Base-by-base conservation (phyloP, 2,797 vertebrate genomes). In the Hephaestus fuliginosus region DNA sequence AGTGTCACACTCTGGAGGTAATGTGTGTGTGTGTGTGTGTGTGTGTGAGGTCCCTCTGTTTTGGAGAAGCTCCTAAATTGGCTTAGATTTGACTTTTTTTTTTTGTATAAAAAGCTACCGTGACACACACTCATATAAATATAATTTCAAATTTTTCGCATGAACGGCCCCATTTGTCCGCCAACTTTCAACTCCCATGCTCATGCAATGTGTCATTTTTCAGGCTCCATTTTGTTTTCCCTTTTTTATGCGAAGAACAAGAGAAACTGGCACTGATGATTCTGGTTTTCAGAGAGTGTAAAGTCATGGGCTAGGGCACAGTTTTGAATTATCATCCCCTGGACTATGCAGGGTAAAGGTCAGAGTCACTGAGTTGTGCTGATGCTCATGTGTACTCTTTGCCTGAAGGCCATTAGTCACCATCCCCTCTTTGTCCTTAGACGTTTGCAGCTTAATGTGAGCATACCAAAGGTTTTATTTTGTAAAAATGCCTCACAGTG, bases 1-100 rank as follows among this genome's bases (percentile, higher is more conserved):
- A 99, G 89, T 98, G 97, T 84, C 97, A 97, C 94, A 99, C 98
- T 0, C 86, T 99, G 64, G 98, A 99, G 97, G 98, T 99, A 95
- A 77, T 28, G 60, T 80, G 63, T 71, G 30, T 33, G 30, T 33
- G 30, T 33, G 30, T 30, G 63, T 80, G 63, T 71, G 39, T 79
- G 46, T 20, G 41, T 20, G 25, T 61, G 17, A 70, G 6, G 14
- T 28, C 18, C 55, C 67, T 49, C 13, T 65, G 0, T 64, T 12
- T 60, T 7, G 48, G 39, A 39, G 43, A 43, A 28, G 9, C 0
- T 0, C 2, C 8, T 13, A 46, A 5, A 7, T 43, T 64, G 13
- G 13, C 30, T 33, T 5, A 5, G 30, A 33, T 0, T 33, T 33
- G 2, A 33, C 30, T 33, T 61, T 3, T 65, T 48, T 65, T 20